A percentile compares a stretch with the other conserved stretches of the same genome.
phyloP scores from a whole-genome alignment of 1,140 invertebrate genomes.

The Nephotettix cincticeps region DNA sequence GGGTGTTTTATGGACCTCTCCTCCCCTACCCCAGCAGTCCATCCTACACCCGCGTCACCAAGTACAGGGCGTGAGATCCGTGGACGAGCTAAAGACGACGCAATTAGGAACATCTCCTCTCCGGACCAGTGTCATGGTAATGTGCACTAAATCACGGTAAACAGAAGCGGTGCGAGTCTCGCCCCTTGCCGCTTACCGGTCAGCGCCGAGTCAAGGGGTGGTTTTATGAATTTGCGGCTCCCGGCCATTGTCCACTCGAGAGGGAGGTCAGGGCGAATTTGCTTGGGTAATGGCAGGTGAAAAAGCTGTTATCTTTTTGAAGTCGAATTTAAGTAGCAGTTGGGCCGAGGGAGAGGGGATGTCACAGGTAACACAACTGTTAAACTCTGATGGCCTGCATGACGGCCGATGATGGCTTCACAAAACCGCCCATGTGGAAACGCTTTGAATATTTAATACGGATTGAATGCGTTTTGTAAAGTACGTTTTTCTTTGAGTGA shows the following conservation, averaged over 20 bases:
- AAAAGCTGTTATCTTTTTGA: conserved; percentile 7
- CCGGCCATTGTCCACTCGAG: background rate
- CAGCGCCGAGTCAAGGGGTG: background rate
- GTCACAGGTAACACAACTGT: too few species aligned
- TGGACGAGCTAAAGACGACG: background rate
- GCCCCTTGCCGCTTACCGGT: background rate
- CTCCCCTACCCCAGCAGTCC: too few species aligned
- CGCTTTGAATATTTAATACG: too few species aligned
- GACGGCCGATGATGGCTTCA: too few species aligned
- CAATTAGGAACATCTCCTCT: background rate
- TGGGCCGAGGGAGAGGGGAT: background rate
- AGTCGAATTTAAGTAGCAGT: conserved; percentile 6
- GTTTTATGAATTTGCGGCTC: conserved; percentile 14
- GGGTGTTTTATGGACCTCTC: too few species aligned
- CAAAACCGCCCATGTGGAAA: too few species aligned
- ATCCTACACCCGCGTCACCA: too few species aligned
- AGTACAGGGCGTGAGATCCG: too few species aligned
- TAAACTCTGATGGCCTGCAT: too few species aligned
- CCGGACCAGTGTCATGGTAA: background rate
- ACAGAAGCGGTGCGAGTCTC: background rate
- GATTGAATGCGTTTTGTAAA: too few species aligned
- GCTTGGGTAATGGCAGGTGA: conserved; percentile 11
- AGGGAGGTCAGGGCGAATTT: conserved; percentile 11
- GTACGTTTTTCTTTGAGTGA: too few species aligned
- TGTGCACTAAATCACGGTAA: conserved; percentile 1